Conservation (phyloP, 2,888 invertebrate genomes). For the Drosophila lacicola region DNA sequence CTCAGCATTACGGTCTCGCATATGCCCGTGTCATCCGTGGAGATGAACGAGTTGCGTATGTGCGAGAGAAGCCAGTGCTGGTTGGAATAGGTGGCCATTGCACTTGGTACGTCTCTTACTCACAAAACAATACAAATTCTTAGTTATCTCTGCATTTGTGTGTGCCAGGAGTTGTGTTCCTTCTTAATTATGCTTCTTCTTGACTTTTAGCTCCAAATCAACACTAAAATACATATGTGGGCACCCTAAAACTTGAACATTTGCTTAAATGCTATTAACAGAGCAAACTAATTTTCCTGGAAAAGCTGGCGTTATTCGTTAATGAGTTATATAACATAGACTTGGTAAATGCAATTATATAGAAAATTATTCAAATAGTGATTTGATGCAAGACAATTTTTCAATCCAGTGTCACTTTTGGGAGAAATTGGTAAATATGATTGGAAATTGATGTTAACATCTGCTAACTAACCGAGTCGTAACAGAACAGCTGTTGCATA, state of each 20-base stretch:
- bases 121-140: conserved; percentile 48
- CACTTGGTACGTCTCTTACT: conserved; percentile 46
- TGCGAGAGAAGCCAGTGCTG: conserved; percentile 96
- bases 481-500: conserved; percentile 12
- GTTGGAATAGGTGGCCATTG: conserved; percentile 97
- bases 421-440: neutral
- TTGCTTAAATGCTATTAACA: conserved; percentile 8
- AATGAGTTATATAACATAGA: neutral
- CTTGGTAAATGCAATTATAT: conserved; percentile 6
- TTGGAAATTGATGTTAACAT: neutral
- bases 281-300: neutral
- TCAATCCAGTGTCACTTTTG: no score
- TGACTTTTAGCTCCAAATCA: conserved; percentile 26
- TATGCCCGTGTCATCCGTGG: conserved; percentile 97
- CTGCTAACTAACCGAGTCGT: neutral
- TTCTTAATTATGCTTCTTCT: conserved; percentile 32
- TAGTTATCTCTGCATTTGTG: conserved; percentile 69
- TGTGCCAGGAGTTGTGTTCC: conserved; percentile 39
- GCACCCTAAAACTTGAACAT: conserved; percentile 19
- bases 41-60: conserved; percentile 97
- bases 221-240: conserved; percentile 14
- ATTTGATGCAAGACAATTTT: neutral
- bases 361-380: neutral
- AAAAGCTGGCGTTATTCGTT: no score
- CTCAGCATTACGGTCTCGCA: conserved; percentile 96